phyloP scores from a whole-genome alignment of 2,113 vertebrate genomes.

The Etia nguti region DNA sequence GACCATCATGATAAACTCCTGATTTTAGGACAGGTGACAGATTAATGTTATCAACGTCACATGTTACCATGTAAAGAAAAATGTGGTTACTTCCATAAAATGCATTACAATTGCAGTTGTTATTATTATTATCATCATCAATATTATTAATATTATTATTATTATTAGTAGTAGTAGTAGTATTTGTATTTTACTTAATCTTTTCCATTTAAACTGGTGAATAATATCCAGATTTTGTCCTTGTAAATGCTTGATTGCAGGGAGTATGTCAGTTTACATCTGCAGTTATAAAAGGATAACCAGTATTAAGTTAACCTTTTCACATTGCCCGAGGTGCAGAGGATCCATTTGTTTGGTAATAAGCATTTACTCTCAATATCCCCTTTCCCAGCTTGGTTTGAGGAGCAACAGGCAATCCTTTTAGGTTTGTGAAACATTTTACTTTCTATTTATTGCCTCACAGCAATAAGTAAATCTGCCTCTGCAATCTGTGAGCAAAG shows the following conservation, averaged over 20 bases:
- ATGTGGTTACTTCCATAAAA: neutral
- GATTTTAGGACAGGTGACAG: neutral
- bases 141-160: neutral
- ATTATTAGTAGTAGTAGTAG: accelerated
- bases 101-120: neutral
- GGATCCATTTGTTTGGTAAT: neutral
- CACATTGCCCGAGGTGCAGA: neutral
- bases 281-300: neutral
- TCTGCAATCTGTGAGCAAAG: neutral
- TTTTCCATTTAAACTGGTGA: neutral
- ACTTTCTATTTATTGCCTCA: neutral
- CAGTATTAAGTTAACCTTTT: neutral
- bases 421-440: neutral
- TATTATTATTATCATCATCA: neutral
- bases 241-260: neutral
- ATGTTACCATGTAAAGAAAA: neutral
- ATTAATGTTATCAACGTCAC: neutral
- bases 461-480: neutral
- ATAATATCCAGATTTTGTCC: neutral
- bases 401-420: neutral
- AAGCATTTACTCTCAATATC: neutral
- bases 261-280: neutral
- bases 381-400: neutral
- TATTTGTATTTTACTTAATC: neutral
- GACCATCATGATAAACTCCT: neutral